Conservation (phyloP, 2,113 vertebrate genomes). For the Crocuta crocuta region DNA sequence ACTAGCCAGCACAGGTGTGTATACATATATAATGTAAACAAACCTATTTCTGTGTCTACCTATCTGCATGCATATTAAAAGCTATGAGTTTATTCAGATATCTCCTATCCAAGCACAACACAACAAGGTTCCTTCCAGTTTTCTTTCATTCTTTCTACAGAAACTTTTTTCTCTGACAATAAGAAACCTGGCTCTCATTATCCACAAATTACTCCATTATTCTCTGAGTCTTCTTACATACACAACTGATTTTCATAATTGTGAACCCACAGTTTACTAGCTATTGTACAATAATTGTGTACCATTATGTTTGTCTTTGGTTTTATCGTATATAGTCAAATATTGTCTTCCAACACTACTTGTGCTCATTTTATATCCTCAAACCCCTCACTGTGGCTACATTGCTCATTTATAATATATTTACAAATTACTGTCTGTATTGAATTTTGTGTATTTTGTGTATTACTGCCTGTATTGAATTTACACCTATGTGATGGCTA, state of each 20-base stretch:
- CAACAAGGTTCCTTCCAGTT: background rate
- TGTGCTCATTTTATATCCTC: background rate
- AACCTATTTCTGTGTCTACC: background rate
- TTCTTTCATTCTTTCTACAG: background rate
- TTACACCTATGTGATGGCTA: background rate
- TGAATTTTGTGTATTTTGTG: background rate
- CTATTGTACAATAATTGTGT: background rate
- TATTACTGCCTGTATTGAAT: background rate
- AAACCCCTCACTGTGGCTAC: background rate
- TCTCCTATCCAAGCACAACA: background rate
- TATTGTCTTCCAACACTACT: background rate
- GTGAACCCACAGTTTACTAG: background rate
- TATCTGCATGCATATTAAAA: background rate
- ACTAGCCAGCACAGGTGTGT: background rate
- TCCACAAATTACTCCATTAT: background rate
- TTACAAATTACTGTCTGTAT: background rate
- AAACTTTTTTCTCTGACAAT: background rate
- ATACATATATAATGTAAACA: accelerated
- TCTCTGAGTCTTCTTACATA: background rate
- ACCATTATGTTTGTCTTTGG: background rate
- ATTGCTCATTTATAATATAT: background rate
- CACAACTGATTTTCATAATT: background rate
- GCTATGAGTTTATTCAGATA: background rate
- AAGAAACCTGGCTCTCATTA: background rate
- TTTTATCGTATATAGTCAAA: background rate